Conservation (phyloP, 2,888 invertebrate genomes). For the Agonopterix heracliana region DNA sequence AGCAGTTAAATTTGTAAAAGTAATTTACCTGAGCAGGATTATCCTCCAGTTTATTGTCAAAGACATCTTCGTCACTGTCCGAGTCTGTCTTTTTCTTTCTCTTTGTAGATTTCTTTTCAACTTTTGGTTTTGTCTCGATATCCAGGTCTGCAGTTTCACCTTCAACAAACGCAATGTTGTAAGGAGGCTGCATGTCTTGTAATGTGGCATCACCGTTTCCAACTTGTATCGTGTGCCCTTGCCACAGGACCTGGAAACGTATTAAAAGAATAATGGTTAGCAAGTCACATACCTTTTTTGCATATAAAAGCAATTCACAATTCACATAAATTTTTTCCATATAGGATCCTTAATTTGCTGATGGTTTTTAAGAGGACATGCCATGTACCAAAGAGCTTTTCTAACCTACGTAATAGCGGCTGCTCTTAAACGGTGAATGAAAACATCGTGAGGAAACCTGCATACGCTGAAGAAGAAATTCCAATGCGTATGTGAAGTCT, state of each 20-base stretch:
- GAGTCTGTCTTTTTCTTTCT: constrained; percentile 72
- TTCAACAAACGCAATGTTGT: constrained; percentile 57
- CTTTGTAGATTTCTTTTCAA: constrained; percentile 61
- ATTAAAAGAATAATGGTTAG: too few species aligned
- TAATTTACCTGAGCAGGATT: constrained; percentile 73
- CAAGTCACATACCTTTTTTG: too few species aligned
- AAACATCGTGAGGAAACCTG: too few species aligned
- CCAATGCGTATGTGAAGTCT: too few species aligned
- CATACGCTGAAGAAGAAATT: too few species aligned
- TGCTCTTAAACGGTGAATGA: too few species aligned
- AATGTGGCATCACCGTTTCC: constrained; percentile 67
- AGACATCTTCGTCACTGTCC: constrained; percentile 67
- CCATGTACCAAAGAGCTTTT: too few species aligned
- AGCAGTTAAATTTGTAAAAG: not conserved
- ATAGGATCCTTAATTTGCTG: too few species aligned
- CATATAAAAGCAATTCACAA: not conserved
- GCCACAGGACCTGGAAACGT: constrained; percentile 77
- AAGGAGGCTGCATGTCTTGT: constrained; percentile 48
- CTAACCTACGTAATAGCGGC: too few species aligned
- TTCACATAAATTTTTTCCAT: too few species aligned
- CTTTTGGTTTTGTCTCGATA: constrained; percentile 63
- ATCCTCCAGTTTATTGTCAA: constrained; percentile 82
- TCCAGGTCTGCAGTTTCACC: constrained; percentile 60
- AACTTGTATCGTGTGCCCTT: constrained; percentile 80
- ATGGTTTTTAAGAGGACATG: too few species aligned